Evolutionary conservation across 2,113 vertebrate species (phyloP), one percentile per base, ranked within the genome.

Genomic region (Cavia porcellus): DNA sequence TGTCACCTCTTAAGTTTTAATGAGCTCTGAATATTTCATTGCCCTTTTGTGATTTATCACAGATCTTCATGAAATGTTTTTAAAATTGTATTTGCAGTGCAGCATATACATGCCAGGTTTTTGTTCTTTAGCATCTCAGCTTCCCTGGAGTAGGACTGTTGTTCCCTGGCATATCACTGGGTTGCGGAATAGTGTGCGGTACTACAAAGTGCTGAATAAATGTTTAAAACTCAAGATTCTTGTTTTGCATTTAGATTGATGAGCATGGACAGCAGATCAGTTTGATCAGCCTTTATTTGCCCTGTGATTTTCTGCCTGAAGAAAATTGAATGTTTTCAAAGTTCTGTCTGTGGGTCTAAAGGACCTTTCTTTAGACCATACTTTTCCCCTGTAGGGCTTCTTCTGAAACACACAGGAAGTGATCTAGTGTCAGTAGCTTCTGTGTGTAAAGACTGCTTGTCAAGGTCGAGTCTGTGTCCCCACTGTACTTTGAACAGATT

Each of bases 401-500:
- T 95, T 89, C 52, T 97, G 92, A 97, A 98, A 95, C 77, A 22
- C 47, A 30, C 45, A 47, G 72, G 64, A 82, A 90, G 85, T 88
- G 5, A 55, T 92, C 30, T 83, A 13, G 45, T 84, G 84, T 62
- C 57, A 24, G 61, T 14, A 86, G 4, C 86, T 95, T 10, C 32
- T 93, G 57, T 75, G 68, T 55, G 52, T 85, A 97, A 91, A 82
- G 59, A 94, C 92, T 95, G 70, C 89, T 96, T 95, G 90, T 97
- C 83, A 93, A 89, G 96, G 92, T 92, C 96, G 90, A 94, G 94
- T 95, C 96, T 92, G 81, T 86, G 90, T 97, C 24, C 47, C 95
- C 68, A 38, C 68, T 97, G 96, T 96, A 96, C 88, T 98, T 92
- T 86, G 90, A 94, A 90, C 50, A 90, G 68, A 97, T 96, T 97